Evolutionary conservation across 2,113 vertebrate genomes (phyloP).

Genomic region (Spheniscus mendiculus): DNA sequence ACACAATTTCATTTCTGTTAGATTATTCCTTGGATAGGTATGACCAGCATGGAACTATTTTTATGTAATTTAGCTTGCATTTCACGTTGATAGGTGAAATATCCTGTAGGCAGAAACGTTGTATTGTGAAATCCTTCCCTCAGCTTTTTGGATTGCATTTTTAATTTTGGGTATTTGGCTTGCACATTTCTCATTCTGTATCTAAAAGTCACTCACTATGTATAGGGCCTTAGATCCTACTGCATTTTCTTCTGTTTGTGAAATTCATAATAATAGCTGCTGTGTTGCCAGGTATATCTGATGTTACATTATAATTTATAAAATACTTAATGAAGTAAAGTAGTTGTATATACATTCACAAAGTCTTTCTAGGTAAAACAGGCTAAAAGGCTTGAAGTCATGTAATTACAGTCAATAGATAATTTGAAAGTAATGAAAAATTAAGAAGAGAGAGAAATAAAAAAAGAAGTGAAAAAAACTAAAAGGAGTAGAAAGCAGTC

Average conservation of each 20-base stretch:
- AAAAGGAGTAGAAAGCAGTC: not conserved
- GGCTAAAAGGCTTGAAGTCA: not conserved
- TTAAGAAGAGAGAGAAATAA: not conserved
- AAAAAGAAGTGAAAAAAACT: not conserved
- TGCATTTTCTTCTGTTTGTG: not conserved
- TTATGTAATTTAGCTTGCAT: not conserved
- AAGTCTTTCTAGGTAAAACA: not conserved
- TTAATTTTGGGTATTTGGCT: not conserved
- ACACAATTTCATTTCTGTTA: not conserved
- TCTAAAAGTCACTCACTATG: not conserved
- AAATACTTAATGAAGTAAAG: not conserved
- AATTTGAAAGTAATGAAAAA: constrained; percentile 31
- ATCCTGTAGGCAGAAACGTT: not conserved
- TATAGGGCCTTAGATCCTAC: not conserved
- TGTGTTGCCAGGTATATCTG: not conserved
- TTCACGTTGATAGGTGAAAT: not conserved
- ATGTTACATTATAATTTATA: not conserved
- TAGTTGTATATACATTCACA: not conserved
- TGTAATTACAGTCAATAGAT: not conserved
- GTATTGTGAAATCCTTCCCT: not conserved
- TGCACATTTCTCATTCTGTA: not conserved
- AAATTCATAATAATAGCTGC: not conserved
- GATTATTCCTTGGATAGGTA: not conserved
- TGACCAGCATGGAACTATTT: not conserved
- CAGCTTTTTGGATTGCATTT: not conserved